Evolutionary conservation across 1,140 invertebrate genomes (phyloP), one percentile per base, ranked within the genome.

Genomic region (Drosophila sp.): DNA sequence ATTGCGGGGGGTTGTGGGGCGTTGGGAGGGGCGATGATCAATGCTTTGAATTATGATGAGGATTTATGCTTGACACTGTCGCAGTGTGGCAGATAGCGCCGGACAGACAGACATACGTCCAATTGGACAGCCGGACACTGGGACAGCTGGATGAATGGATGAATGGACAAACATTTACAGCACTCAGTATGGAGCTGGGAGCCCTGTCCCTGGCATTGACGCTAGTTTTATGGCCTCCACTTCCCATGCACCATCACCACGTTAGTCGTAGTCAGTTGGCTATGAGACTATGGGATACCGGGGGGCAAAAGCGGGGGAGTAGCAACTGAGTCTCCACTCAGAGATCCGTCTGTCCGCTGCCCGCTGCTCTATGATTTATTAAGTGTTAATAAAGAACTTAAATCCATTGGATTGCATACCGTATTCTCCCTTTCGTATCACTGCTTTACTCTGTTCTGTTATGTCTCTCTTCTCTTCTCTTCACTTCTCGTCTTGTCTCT

Each of bases 381-480:
- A 87, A 91, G 90, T 91, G 90, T 91, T 91, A 91, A 91, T 91
- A 91, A 91, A 91, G 90, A 91, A 91, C 84, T 91, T 91, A 91
- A 91, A 87, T 91, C 90, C 86, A 78, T 91, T 83, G 89, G 75
- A 75, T 90, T 83, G 82, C 66, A 87, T 78, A 87, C 71, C 65
- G 76, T 69, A 89, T 89, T 84, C 72, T 71, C 56, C 45, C 36
- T 50, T 50, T 21, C 46, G 13, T 32, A 50, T 32, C 45, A 11
- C 46, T 43, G 14, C 14, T 43, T 43, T 18, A 43, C 40, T 7
- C 40, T 43, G 7, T 8, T 51, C 34, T 38, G 11, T 59, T 64
- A 32, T 59, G 36, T 45, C n/a, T 40, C 45, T 79, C 62, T 29
- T 69, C 57, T 54, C 38, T 66, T 34, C 27, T 38, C 56, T 58